Evolutionary conservation across 1,140 invertebrate species (phyloP).

Genomic region (Drosophila virilis): DNA sequence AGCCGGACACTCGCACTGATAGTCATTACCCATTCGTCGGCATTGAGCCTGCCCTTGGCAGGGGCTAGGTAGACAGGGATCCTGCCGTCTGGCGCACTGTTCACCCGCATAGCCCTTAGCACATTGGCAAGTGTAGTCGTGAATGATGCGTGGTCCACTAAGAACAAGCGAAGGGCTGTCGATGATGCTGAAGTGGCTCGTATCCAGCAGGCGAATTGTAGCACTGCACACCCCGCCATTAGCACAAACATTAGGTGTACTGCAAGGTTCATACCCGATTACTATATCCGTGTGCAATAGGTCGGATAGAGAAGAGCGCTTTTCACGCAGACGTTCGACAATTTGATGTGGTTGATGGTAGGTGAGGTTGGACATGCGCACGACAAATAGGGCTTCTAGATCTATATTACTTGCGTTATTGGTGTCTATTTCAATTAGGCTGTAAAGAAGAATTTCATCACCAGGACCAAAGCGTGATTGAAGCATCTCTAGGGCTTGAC

Average conservation of each 20-base stretch:
- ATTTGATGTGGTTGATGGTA: slow-evolving; percentile 88
- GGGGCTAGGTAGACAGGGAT: slow-evolving; percentile 96
- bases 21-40: slow-evolving; percentile 91
- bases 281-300: slow-evolving; percentile 86
- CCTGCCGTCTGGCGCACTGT: slow-evolving; percentile 92
- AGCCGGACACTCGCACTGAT: slow-evolving; percentile 91
- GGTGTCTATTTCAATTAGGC: slow-evolving; percentile 86
- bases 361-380: slow-evolving; percentile 85
- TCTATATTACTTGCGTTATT: slow-evolving; percentile 83
- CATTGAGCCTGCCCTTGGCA: slow-evolving; percentile 93
- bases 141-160: slow-evolving; percentile 90
- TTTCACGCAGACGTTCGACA: slow-evolving; percentile 87
- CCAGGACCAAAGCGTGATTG: slow-evolving; percentile 87
- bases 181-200: slow-evolving; percentile 86
- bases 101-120: slow-evolving; percentile 90
- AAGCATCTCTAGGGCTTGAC: slow-evolving; percentile 89
- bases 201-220: slow-evolving; percentile 88
- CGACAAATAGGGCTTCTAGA: slow-evolving; percentile 90
- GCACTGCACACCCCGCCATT: slow-evolving; percentile 92
- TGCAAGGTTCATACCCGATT: slow-evolving; percentile 91
- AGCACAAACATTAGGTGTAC: slow-evolving; percentile 86
- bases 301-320: slow-evolving; percentile 87
- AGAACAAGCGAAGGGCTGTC: slow-evolving; percentile 92
- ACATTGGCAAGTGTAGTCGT: slow-evolving; percentile 92
- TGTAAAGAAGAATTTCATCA: slow-evolving; percentile 89